Evolutionary conservation across 2,888 invertebrate species (phyloP).

Genomic region (Drosophila meridiana): DNA sequence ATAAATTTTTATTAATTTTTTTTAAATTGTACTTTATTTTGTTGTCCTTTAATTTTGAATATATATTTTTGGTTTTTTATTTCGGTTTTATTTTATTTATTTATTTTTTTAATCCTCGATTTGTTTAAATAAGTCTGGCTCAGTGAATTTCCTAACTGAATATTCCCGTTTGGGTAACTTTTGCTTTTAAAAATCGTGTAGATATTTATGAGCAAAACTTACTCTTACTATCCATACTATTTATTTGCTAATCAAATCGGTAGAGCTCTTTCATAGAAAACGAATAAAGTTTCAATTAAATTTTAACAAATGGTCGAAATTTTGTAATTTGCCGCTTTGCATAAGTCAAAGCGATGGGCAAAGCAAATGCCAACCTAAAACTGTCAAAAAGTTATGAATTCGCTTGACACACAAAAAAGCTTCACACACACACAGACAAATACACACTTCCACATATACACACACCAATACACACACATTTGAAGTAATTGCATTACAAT

Average conservation of each 20-base stretch:
- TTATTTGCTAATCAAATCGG: not conserved
- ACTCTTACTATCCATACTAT: not conserved
- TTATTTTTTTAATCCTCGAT: too few relatives aligned
- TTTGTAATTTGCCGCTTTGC: conserved; percentile 2
- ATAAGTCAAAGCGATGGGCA: conserved; percentile 35
- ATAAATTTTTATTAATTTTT: too few relatives aligned
- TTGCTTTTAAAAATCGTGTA: too few relatives aligned
- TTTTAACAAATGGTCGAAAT: not conserved
- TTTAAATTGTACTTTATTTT: too few relatives aligned
- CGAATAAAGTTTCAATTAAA: conserved; percentile 5
- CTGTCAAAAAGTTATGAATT: conserved; percentile 78
- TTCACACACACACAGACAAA: conserved; percentile 3
- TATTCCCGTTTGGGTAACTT: too few relatives aligned
- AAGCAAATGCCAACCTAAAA: conserved; percentile 62
- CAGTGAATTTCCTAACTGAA: too few relatives aligned
- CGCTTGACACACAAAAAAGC: conserved; percentile 24
- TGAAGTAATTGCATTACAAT: conserved; percentile 46
- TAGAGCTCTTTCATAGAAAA: not conserved
- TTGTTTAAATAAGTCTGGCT: too few relatives aligned
- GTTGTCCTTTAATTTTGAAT: too few relatives aligned
- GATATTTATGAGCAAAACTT: too few relatives aligned
- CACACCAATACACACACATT: conserved; percentile 2
- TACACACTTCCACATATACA: conserved; percentile 1
- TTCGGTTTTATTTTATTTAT: too few relatives aligned
- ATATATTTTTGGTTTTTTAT: too few relatives aligned